These are phyloP conservation scores for Mobula hypostoma DNA, from an alignment of 2,113 vertebrate species.

Conservation along the genomic window DNA sequence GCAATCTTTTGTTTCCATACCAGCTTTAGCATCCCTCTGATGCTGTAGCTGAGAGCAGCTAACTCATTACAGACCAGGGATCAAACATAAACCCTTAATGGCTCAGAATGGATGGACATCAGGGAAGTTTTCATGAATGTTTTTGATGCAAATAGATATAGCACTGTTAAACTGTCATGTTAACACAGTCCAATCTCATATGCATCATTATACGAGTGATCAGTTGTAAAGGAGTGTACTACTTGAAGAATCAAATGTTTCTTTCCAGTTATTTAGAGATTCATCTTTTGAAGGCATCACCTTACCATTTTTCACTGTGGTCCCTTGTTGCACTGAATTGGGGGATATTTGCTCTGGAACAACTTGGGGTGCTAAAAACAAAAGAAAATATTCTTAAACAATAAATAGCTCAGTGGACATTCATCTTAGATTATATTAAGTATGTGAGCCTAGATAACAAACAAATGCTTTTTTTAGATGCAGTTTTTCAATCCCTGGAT, in stretches of 20 bases:
- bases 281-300: background rate
- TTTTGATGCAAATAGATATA: background rate
- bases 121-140: background rate
- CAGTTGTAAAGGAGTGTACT: background rate
- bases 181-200: background rate
- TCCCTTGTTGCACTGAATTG: conserved; percentile 26
- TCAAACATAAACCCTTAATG: background rate
- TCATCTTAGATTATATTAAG: background rate
- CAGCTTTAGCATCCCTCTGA: background rate
- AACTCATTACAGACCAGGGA: background rate
- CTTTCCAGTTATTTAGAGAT: background rate
- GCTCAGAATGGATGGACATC: background rate
- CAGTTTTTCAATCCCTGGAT: background rate
- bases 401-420: background rate
- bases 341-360: conserved; percentile 18
- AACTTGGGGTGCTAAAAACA: conserved; percentile 11
- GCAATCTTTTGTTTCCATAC: background rate
- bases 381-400: background rate
- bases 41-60: background rate
- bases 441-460: background rate
- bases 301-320: conserved; percentile 31
- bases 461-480: background rate
- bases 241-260: background rate
- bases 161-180: background rate
- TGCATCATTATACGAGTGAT: too few species aligned